These are phyloP conservation scores for Adineta ricciae DNA, from an alignment of 2,888 invertebrate genomes.

Conservation along the genomic window DNA sequence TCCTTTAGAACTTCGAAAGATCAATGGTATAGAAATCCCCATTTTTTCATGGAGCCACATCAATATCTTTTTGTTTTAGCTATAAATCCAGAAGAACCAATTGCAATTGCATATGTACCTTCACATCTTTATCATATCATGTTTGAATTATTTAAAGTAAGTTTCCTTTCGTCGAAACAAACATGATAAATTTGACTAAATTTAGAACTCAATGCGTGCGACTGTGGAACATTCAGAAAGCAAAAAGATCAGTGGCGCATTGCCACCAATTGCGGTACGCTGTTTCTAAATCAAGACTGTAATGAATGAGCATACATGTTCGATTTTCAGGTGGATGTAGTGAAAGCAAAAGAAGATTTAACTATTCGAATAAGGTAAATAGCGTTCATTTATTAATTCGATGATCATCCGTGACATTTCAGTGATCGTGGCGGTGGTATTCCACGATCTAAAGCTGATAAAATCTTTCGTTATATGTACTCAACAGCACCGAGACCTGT, in stretches of 20 bases:
- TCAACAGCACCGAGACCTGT: conserved; percentile 64
- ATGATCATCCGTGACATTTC: conserved; percentile 45
- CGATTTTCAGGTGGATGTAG: background rate
- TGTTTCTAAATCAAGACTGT: background rate
- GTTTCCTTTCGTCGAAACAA: background rate
- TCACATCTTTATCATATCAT: conserved; percentile 98
- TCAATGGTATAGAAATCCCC: background rate
- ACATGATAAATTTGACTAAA: conserved; percentile 19
- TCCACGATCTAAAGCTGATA: conserved; percentile 62
- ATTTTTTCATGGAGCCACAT: background rate
- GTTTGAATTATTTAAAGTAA: conserved; percentile 81
- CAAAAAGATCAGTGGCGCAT: background rate
- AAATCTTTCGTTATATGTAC: conserved; percentile 97
- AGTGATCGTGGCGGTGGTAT: conserved; percentile 94
- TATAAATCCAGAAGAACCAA: conserved; percentile 57
- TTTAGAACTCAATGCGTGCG: conserved; percentile 83
- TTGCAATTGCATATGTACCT: conserved; percentile 86
- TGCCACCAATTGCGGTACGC: background rate
- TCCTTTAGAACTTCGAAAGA: conserved; percentile 58
- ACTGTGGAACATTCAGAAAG: conserved; percentile 68
- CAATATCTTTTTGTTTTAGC: background rate
- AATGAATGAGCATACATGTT: background rate
- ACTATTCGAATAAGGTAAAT: conserved; percentile 42
- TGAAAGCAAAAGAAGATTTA: conserved; percentile 14
- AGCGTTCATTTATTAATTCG: conserved; percentile 45